Conservation (phyloP, 2,888 invertebrate species). For the Heliothis peltigera region DNA sequence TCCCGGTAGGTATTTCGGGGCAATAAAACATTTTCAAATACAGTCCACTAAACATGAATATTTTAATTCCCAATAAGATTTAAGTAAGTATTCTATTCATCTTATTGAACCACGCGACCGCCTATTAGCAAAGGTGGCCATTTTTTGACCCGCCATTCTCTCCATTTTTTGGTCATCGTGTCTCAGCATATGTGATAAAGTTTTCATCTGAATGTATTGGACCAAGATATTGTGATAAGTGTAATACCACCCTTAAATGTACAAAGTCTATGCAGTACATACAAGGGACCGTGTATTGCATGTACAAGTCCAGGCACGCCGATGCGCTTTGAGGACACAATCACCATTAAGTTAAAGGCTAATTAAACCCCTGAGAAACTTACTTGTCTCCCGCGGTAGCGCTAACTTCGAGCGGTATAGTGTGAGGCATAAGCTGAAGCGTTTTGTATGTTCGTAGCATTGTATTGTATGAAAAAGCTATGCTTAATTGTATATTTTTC, state of each 20-base stretch:
- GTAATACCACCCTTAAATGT: not conserved
- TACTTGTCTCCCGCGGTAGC: conserved; percentile 76
- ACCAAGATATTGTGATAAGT: no score
- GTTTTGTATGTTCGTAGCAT: conserved; percentile 3
- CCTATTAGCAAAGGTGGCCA: no score
- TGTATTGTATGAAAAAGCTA: not conserved
- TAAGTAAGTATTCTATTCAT: no score
- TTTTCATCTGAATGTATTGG: no score
- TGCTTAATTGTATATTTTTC: not conserved
- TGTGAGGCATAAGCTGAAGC: conserved; percentile 51
- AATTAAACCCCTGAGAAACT: conserved; percentile 84
- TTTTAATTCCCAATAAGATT: no score
- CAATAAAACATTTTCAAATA: no score
- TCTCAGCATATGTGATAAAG: no score
- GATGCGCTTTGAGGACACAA: conserved; percentile 75
- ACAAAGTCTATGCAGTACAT: not conserved
- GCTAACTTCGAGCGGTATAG: conserved; percentile 69
- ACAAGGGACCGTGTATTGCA: conserved; percentile 44
- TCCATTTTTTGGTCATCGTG: no score
- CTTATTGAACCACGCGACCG: no score
- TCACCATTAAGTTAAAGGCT: conserved; percentile 84
- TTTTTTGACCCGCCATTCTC: no score
- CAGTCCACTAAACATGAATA: no score
- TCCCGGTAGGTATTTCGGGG: no score
- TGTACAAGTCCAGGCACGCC: conserved; percentile 58